Conservation (phyloP, 2,797 vertebrate species). For the Molothrus aeneus region DNA sequence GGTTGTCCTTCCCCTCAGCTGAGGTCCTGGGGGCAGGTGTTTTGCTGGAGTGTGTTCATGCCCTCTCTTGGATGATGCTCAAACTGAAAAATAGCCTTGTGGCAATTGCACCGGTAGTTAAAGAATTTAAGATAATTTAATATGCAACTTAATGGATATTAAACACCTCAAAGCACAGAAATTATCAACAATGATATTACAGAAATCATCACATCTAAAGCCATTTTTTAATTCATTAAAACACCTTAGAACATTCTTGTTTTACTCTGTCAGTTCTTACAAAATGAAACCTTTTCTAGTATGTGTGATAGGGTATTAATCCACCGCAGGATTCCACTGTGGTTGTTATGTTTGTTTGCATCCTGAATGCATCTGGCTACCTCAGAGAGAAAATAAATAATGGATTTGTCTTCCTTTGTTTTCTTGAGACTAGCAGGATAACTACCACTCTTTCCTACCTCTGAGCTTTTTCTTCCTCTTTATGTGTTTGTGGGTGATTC, state of each 20-base stretch:
- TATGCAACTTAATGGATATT: background rate
- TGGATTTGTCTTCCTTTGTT: background rate
- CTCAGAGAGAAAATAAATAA: background rate
- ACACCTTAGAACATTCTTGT: background rate
- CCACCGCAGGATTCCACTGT: background rate
- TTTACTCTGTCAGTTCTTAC: background rate
- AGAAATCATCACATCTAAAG: background rate
- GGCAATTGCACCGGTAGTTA: background rate
- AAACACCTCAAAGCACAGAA: background rate
- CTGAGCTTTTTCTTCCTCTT: background rate
- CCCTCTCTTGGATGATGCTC: background rate
- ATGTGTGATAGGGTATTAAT: background rate
- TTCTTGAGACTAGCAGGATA: background rate
- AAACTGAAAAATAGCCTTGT: background rate
- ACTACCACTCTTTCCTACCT: background rate
- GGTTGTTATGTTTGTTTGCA: background rate
- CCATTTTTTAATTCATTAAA: background rate
- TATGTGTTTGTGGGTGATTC: background rate
- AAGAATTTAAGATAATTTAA: background rate
- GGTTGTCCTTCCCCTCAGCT: background rate
- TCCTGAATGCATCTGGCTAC: background rate
- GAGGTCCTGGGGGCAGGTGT: background rate
- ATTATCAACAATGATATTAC: background rate
- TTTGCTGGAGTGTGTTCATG: background rate
- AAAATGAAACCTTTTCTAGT: background rate